Evolutionary conservation across 2,888 invertebrate genomes (phyloP).

Genomic region (Diaprepes abbreviatus): DNA sequence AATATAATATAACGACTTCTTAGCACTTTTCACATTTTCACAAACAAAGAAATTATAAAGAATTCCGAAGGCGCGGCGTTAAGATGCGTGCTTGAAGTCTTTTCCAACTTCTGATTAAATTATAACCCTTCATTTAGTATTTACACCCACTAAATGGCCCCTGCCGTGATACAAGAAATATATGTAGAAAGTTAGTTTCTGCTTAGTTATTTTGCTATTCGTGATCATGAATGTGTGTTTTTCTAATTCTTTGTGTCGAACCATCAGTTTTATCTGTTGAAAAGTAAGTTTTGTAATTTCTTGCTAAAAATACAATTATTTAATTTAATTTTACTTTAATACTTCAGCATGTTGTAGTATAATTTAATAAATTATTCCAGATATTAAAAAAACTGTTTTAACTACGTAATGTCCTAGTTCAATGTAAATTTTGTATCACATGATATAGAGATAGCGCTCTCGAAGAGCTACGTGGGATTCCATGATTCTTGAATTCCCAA

Average conservation of each 20-base stretch:
- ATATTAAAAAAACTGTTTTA: too few relatives aligned
- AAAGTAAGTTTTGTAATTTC: slow-evolving; percentile 15
- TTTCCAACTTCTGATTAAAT: slow-evolving; percentile 66
- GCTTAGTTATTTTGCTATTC: slow-evolving; percentile 28
- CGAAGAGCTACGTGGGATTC: too few relatives aligned
- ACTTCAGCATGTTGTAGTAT: too few relatives aligned
- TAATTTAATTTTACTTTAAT: too few relatives aligned
- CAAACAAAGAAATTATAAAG: slow-evolving; percentile 43
- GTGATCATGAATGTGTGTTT: slow-evolving; percentile 30
- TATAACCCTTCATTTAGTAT: slow-evolving; percentile 63
- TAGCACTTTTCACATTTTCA: too few relatives aligned
- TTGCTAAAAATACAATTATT: too few relatives aligned
- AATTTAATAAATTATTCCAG: too few relatives aligned
- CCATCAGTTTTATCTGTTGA: not conserved
- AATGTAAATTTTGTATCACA: too few relatives aligned
- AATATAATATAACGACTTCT: too few relatives aligned
- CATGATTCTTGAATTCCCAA: too few relatives aligned
- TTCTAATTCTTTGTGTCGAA: slow-evolving; percentile 2
- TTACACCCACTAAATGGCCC: slow-evolving; percentile 54
- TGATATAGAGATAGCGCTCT: too few relatives aligned
- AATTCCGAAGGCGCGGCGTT: slow-evolving; percentile 33
- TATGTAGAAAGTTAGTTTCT: slow-evolving; percentile 38
- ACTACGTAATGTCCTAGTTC: too few relatives aligned
- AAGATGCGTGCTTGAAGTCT: slow-evolving; percentile 64
- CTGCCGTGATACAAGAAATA: slow-evolving; percentile 47